A percentile compares a stretch with the other conserved stretches of the same genome.
Conservation (phyloP, 2,797 vertebrate genomes). For the Microhierax caerulescens region DNA sequence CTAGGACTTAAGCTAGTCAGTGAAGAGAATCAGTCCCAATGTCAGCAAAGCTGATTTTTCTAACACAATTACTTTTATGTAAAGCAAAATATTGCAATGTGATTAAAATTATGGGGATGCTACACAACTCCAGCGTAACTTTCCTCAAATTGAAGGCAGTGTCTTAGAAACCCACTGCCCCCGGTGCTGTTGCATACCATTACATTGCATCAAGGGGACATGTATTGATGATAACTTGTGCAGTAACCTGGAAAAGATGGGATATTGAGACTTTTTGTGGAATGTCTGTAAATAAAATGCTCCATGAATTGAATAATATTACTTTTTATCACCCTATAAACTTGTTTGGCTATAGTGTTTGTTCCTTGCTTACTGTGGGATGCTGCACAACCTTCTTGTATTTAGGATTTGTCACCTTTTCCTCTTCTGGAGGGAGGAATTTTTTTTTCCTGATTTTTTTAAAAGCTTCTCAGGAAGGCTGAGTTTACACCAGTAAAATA, state of each 20-base stretch:
- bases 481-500: neutral
- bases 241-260: neutral
- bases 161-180: neutral
- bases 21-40: constrained; percentile 4
- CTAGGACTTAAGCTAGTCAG: neutral
- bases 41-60: constrained; percentile 43
- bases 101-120: neutral
- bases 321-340: neutral
- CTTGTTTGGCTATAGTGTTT: neutral
- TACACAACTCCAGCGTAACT: neutral
- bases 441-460: neutral
- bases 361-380: neutral
- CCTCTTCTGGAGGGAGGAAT: neutral
- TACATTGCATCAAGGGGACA: neutral
- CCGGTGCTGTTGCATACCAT: neutral
- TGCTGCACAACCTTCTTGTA: neutral
- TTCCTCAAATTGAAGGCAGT: neutral
- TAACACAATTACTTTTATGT: constrained; percentile 1
- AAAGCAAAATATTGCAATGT: constrained; percentile 46
- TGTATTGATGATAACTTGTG: neutral
- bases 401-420: neutral
- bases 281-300: neutral
- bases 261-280: neutral
- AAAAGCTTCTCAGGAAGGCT: neutral
- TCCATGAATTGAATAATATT: neutral